phyloP scores from a whole-genome alignment of 1,140 invertebrate species.

The Pseudomyrmex gracilis region DNA sequence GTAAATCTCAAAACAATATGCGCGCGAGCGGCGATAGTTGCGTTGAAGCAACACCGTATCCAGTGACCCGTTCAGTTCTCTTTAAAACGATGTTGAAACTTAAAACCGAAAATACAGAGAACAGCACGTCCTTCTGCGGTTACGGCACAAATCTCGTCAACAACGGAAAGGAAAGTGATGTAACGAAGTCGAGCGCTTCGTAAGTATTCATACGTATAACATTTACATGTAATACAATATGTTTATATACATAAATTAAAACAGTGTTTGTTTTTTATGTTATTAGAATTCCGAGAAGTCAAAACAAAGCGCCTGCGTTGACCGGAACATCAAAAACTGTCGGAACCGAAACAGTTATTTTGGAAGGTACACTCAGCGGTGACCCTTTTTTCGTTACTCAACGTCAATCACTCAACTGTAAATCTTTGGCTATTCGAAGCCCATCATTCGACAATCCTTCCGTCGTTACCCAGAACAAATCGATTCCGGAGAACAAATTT shows the following conservation, averaged over 20 bases:
- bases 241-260: not conserved
- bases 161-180: not conserved
- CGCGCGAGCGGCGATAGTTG: slow-evolving; percentile 21
- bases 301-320: not conserved
- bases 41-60: slow-evolving; percentile 54
- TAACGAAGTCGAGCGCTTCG: slow-evolving; percentile 3
- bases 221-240: not conserved
- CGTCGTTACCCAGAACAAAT: slow-evolving; percentile 4
- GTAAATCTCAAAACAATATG: not conserved
- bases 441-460: too few relatives aligned
- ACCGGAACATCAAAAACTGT: not conserved
- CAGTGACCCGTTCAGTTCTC: slow-evolving; percentile 21
- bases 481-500: slow-evolving; percentile 68
- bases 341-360: slow-evolving; percentile 22
- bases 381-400: not conserved
- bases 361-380: slow-evolving; percentile 5
- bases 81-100: slow-evolving; percentile 44
- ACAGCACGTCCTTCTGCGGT: not conserved
- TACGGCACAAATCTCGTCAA: not conserved
- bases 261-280: not conserved
- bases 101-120: slow-evolving; percentile 5
- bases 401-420: too few relatives aligned
- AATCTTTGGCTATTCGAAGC: too few relatives aligned
- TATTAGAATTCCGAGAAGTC: slow-evolving; percentile 24
- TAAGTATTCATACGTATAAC: slow-evolving; percentile 36